Conservation (phyloP, 2,888 invertebrate genomes). For the Neocrepidodera transversa region DNA sequence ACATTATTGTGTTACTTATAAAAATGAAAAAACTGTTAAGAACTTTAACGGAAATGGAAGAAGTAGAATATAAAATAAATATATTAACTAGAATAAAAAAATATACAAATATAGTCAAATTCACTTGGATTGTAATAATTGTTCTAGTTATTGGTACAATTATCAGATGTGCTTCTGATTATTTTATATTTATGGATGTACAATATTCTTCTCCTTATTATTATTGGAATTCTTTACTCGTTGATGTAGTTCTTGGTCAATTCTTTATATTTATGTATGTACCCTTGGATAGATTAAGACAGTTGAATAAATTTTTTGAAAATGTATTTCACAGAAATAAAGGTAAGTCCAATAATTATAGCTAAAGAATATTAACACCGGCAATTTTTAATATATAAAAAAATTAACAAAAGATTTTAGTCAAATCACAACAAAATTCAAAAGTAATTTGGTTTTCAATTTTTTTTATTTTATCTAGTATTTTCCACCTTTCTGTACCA, state of each 20-base stretch:
- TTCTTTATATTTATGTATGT: slow-evolving; percentile 4
- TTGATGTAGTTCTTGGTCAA: not conserved
- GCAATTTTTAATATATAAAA: too few relatives aligned
- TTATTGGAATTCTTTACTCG: not conserved
- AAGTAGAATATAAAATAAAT: not conserved
- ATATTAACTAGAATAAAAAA: not conserved
- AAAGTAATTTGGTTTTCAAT: too few relatives aligned
- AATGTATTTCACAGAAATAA: too few relatives aligned
- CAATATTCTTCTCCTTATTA: not conserved
- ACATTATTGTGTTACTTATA: not conserved
- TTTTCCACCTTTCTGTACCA: too few relatives aligned
- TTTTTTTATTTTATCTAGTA: too few relatives aligned
- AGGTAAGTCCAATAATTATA: too few relatives aligned
- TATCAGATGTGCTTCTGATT: not conserved
- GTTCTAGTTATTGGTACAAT: not conserved
- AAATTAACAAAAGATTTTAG: too few relatives aligned
- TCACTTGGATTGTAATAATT: not conserved
- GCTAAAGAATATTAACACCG: too few relatives aligned
- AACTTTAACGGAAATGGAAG: not conserved
- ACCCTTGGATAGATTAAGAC: not conserved
- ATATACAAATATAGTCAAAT: not conserved
- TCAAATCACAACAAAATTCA: too few relatives aligned
- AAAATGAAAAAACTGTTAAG: not conserved
- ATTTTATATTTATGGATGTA: not conserved
- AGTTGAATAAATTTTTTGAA: not conserved